Percentiles rank a stretch among this genome's conserved stretches.
Conservation (phyloP, 2,797 vertebrate species). For the Streptopelia turtur region DNA sequence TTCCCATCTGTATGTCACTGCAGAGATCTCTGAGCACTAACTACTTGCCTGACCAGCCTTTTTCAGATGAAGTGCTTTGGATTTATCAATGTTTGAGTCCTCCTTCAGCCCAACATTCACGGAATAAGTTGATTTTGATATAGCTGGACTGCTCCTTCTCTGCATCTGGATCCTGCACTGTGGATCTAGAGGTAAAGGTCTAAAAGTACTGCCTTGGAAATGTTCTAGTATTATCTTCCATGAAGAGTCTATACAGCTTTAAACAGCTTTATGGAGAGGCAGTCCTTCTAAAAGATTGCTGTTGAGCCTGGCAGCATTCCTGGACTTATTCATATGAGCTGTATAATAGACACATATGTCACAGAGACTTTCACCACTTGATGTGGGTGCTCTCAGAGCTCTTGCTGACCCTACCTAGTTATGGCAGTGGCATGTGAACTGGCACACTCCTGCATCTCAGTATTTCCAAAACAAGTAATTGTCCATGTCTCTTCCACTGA, state of each 20-base stretch:
- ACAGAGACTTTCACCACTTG: neutral
- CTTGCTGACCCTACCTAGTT: neutral
- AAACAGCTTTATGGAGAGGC: neutral
- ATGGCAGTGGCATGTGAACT: neutral
- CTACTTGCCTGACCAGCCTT: neutral
- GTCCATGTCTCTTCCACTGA: neutral
- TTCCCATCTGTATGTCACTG: conserved; percentile 32
- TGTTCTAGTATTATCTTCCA: neutral
- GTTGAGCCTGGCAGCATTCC: neutral
- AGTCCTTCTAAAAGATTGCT: neutral
- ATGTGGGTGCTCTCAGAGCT: neutral
- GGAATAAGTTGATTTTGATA: neutral
- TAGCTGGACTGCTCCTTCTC: neutral
- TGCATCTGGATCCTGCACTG: neutral
- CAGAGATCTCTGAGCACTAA: conserved; percentile 44
- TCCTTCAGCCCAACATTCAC: neutral
- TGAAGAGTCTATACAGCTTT: neutral
- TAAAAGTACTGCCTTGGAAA: neutral
- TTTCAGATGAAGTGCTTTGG: conserved; percentile 30
- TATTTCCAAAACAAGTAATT: conserved; percentile 4
- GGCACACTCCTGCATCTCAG: neutral
- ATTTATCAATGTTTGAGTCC: neutral
- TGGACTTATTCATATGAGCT: conserved; percentile 6
- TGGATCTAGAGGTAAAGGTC: neutral
- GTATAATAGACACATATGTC: neutral